Evolutionary conservation across 1,140 invertebrate species (phyloP).

Genomic region (Apis cerana): DNA sequence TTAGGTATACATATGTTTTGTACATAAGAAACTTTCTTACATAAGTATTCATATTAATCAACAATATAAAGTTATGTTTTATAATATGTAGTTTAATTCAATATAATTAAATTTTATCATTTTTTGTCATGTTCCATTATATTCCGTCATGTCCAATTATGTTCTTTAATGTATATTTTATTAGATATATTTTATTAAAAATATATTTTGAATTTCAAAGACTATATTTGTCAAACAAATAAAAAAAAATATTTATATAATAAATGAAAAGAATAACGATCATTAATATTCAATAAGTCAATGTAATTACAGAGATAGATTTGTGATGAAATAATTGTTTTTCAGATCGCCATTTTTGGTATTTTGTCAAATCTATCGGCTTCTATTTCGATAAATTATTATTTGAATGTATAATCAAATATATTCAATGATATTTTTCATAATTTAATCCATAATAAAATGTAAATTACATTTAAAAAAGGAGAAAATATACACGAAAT

Average conservation of each 20-base stretch:
- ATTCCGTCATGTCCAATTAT: conserved; percentile 35
- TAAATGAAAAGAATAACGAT: neutral
- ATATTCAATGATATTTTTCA: neutral
- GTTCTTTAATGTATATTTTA: conserved; percentile 8
- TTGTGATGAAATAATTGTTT: conserved; percentile 68
- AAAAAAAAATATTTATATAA: conserved; percentile 1
- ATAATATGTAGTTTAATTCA: neutral
- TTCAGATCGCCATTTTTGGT: conserved; percentile 73
- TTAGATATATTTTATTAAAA: neutral
- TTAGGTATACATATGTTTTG: neutral
- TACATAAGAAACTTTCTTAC: neutral
- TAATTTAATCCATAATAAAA: neutral
- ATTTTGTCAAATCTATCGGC: conserved; percentile 56
- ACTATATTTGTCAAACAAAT: neutral
- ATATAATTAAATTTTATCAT: neutral
- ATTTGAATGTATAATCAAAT: neutral
- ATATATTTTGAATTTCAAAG: neutral
- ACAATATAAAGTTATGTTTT: neutral
- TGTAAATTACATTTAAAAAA: neutral
- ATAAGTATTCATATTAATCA: neutral
- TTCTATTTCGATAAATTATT: conserved; percentile 1
- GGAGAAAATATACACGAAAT: conserved; percentile 41
- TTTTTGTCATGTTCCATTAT: conserved; percentile 24
- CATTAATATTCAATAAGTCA: conserved; percentile 4
- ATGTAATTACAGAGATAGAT: conserved; percentile 34